A percentile compares a stretch with the other conserved stretches of the same genome.
phyloP scores from a whole-genome alignment of 2,797 vertebrate genomes.

The Pelochelys cantorii region DNA sequence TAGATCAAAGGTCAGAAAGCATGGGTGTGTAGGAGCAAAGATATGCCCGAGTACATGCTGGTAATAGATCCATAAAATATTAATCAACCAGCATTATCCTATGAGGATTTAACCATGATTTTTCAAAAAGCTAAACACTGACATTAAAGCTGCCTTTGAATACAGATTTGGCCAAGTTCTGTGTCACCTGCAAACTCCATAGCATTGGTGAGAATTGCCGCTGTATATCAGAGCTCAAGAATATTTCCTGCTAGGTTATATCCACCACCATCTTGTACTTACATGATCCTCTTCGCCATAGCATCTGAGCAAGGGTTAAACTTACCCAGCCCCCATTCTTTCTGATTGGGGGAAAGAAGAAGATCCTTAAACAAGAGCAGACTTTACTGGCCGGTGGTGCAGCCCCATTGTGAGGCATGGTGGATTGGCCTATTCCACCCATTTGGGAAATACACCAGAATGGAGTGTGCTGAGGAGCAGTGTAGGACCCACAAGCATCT shows the following conservation, averaged over 20 bases:
- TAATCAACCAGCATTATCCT: background rate
- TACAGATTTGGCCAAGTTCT: background rate
- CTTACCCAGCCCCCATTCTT: background rate
- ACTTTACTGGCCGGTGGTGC: background rate
- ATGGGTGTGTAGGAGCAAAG: background rate
- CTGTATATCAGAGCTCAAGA: background rate
- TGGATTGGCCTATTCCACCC: background rate
- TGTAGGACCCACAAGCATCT: background rate
- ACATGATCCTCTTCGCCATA: background rate
- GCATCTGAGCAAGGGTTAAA: too few species aligned
- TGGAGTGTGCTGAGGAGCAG: too few species aligned
- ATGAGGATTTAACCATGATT: background rate
- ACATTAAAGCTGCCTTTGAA: background rate
- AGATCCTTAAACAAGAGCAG: background rate
- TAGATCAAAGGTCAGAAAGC: constrained; percentile 19
- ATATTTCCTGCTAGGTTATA: background rate
- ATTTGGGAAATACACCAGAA: background rate
- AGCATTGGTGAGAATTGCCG: background rate
- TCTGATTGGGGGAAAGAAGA: background rate
- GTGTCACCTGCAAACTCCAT: background rate
- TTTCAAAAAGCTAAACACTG: background rate
- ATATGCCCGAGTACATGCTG: background rate
- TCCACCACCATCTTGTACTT: background rate
- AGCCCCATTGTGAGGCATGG: background rate
- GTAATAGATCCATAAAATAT: background rate